Base-by-base conservation (phyloP, 2,797 vertebrate species). In the Yasuhikotakia modesta region DNA sequence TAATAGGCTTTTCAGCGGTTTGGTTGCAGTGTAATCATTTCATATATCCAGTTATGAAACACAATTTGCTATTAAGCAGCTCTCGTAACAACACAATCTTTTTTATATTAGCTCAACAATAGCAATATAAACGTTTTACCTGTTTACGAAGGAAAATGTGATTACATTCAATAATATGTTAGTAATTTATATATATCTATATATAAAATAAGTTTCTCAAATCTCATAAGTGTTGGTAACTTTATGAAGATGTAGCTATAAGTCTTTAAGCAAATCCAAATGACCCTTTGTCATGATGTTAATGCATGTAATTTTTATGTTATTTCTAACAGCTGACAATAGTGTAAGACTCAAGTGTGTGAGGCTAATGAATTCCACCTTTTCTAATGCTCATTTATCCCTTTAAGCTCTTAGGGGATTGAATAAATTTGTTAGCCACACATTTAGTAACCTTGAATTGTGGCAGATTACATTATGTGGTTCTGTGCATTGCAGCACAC, bases 401-500 rank as follows among this genome's bases (percentile, higher is more conserved):
- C 61, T 76, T 70, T 84, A 76, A 80, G 68, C 63, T 81, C 76
- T 81, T 60, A 55, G 72, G 66, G 71, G 24, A 50, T 71, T 73
- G 57, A 80, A 78, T 83, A 73, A 48, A 77, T 79, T 80, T 73
- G 69, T 84, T 82, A 82, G 78, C 69, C 60, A 19, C 81, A 73
- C 60, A 70, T 79, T 85, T 79, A 81, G 65, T 70, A 79, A 79
- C 83, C 72, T 78, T 80, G 80, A 82, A 75, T 80, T 70, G 68
- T 84, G 76, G 63, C 76, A 73, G 73, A 79, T 83, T 83, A 79
- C 73, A 79, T 81, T 81, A 81, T 79, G 76, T 58, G 6, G 55
- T 63, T 60, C 32, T 61, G 45, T 82, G 78, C 73, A 70, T 69
- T 72, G 50, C 17, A 57, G 30, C 50, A 74, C 45, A 45, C 71